Evolutionary conservation across 2,113 vertebrate genomes (phyloP), one percentile per base, ranked within the genome.

Genomic region (Leucoraja erinaceus): DNA sequence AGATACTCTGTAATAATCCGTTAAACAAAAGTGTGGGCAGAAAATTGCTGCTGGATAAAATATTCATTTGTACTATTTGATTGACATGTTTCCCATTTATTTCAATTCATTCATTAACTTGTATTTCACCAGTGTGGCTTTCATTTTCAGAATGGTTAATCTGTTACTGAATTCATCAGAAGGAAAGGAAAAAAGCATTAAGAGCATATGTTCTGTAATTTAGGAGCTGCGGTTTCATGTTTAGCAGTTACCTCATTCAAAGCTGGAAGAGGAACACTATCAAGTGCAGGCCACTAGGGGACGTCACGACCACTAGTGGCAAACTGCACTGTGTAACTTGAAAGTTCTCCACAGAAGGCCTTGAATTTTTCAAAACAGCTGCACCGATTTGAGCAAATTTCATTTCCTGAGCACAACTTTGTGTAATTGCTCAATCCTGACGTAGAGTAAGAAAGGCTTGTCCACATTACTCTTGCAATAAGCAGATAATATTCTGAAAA

Each of bases 1-100:
- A 90, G 86, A n/a, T 90, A 68, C 18, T 90, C 86, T 31, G 68
- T 90, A 90, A 33, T 90, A 90, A 90, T 90, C n/a, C 28, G n/a
- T 61, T 18, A 68, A 90, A 31, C 61, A 90, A 66, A 90, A 90
- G 16, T 66, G n/a, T 16, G 68, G 38, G n/a, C 86, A 68, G 0
- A 68, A 88, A 90, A 68, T 68, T 90, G 28, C 31, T 90, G 5
- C 63, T 68, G 25, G 86, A 90, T 68, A 38, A 68, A 90, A 90
- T 90, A 90, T 90, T 68, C n/a, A 33, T 68, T 90, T 68, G 86
- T 68, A 90, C 28, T 38, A 68, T n/a, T 63, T 66, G 61, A 90
- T 68, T 38, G 61, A 66, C 61, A 66, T 2, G 84, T 88, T 88
- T 88, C 59, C 83, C 59, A 88, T 88, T 66, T 12, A 88, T 63